phyloP scores from a whole-genome alignment of 2,797 vertebrate species.

The Xenentodon cancila region DNA sequence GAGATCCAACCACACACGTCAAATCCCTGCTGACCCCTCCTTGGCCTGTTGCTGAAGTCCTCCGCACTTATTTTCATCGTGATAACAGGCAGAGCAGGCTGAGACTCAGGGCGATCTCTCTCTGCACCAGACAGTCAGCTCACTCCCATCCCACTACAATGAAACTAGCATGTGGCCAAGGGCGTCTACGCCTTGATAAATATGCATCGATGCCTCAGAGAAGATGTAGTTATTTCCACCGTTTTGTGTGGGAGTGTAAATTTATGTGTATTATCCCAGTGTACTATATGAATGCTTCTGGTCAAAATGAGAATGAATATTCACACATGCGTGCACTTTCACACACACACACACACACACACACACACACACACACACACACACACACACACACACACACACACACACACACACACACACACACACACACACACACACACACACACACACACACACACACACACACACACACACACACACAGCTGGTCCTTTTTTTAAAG shows the following conservation, averaged over 20 bases:
- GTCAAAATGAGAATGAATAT: constrained; percentile 81
- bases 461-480: constrained; percentile 28
- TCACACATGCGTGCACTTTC: constrained; percentile 56
- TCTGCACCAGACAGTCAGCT: constrained; percentile 67
- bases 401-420: constrained; percentile 20
- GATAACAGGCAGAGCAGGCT: constrained; percentile 44
- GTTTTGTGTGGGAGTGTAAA: constrained; percentile 82
- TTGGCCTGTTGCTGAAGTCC: constrained; percentile 57
- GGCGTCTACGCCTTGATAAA: constrained; percentile 74
- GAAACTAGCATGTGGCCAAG: constrained; percentile 65
- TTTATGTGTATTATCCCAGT: constrained; percentile 80
- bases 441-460: constrained; percentile 32
- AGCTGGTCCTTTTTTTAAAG: neutral
- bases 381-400: constrained; percentile 23
- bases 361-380: neutral
- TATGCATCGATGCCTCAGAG: constrained; percentile 77
- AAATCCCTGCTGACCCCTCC: constrained; percentile 44
- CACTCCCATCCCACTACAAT: constrained; percentile 66
- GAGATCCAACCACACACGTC: constrained; percentile 39
- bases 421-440: constrained; percentile 32
- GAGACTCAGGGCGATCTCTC: constrained; percentile 57
- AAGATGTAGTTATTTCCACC: constrained; percentile 80
- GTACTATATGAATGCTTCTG: constrained; percentile 76
- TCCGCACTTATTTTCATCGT: constrained; percentile 42
- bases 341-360: constrained; percentile 18